Evolutionary conservation across 2,888 invertebrate genomes (phyloP).

Genomic region (Anticlea derivata): DNA sequence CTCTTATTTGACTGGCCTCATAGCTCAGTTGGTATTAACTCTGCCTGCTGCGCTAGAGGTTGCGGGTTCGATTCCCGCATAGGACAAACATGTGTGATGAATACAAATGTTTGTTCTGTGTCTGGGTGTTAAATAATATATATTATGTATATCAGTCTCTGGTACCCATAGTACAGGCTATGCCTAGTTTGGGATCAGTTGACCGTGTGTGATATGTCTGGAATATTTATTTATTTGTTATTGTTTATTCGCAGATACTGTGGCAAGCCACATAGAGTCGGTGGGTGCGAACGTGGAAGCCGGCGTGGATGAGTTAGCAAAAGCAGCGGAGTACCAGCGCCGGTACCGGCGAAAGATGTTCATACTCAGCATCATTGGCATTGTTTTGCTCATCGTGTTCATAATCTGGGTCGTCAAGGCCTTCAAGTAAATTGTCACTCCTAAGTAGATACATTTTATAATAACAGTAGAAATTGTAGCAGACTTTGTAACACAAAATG

Average conservation of each 20-base stretch:
- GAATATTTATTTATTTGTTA: too few species aligned
- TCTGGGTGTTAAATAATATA: too few species aligned
- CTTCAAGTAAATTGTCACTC: constrained; percentile 65
- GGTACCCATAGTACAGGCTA: too few species aligned
- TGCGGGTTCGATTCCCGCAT: too few species aligned
- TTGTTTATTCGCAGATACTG: constrained; percentile 85
- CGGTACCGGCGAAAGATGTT: constrained; percentile 88
- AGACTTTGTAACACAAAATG: background rate
- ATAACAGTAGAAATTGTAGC: background rate
- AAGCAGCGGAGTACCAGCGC: constrained; percentile 91
- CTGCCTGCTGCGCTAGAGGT: too few species aligned
- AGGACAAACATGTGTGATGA: too few species aligned
- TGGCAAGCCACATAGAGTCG: constrained; percentile 91
- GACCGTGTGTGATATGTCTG: too few species aligned
- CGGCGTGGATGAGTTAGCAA: constrained; percentile 91
- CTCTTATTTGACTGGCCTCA: too few species aligned
- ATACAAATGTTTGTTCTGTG: too few species aligned
- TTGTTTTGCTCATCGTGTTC: constrained; percentile 87
- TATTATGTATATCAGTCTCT: too few species aligned
- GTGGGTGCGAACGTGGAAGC: constrained; percentile 89
- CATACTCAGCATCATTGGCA: constrained; percentile 86
- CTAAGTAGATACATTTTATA: background rate
- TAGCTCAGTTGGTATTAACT: too few species aligned
- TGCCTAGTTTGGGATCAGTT: too few species aligned
- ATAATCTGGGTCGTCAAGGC: constrained; percentile 87